These are phyloP conservation scores for Pipistrellus nathusii DNA, from an alignment of 2,797 vertebrate genomes.

Conservation along the genomic window DNA sequence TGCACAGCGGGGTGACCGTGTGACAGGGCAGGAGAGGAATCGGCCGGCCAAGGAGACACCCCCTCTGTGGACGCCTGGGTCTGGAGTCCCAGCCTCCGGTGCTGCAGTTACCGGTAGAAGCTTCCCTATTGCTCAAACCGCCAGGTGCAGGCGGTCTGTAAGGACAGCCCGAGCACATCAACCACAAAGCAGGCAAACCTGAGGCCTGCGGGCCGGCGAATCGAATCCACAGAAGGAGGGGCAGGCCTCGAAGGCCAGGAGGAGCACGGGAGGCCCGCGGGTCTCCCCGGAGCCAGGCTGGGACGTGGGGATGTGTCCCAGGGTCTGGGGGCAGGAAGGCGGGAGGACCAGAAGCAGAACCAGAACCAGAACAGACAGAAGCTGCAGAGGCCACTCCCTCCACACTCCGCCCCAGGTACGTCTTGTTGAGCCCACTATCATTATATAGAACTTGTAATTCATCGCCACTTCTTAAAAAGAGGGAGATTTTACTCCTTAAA, in stretches of 20 bases:
- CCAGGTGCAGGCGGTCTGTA: background rate
- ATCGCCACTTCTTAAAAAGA: no score
- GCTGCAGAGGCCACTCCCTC: background rate
- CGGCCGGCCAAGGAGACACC: background rate
- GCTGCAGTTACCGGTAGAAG: no score
- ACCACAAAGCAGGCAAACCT: background rate
- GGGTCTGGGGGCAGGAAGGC: background rate
- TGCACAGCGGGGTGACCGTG: background rate
- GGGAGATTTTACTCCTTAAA: background rate
- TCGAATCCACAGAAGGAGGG: accelerated
- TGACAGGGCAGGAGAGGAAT: background rate
- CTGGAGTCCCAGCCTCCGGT: background rate
- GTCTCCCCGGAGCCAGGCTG: background rate
- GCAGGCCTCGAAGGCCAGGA: background rate
- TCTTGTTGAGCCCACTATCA: background rate
- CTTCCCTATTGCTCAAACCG: background rate
- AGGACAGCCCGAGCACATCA: accelerated
- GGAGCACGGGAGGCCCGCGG: accelerated
- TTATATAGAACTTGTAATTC: background rate
- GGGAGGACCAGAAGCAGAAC: no score
- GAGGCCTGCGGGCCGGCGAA: accelerated
- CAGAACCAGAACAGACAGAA: background rate
- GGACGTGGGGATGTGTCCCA: accelerated
- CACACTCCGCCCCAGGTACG: background rate
- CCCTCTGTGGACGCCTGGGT: background rate